A percentile compares a stretch with the other conserved stretches of the same genome.
Evolutionary conservation across 2,113 vertebrate genomes (phyloP).

Genomic region (Hippocampus comes): DNA sequence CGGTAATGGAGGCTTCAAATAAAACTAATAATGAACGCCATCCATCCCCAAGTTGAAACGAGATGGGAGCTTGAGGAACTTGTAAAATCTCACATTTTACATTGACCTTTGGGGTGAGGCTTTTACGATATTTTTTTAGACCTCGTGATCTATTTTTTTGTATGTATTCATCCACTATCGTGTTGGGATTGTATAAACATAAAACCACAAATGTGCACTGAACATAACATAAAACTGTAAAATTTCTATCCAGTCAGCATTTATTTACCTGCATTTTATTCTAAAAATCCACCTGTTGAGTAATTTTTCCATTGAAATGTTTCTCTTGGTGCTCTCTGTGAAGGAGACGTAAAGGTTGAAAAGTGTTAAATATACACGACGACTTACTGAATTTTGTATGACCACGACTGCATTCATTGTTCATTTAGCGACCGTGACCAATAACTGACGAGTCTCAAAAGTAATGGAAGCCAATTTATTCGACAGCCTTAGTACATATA

Average conservation of each 20-base stretch:
- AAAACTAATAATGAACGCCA: background rate
- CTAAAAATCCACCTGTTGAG: too few relatives aligned
- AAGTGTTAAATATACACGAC: too few relatives aligned
- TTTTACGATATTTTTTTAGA: background rate
- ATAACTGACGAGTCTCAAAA: constrained; percentile 27
- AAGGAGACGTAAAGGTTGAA: too few relatives aligned
- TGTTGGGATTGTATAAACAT: too few relatives aligned
- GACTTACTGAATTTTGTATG: background rate
- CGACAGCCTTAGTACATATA: constrained; percentile 75
- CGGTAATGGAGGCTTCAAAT: background rate
- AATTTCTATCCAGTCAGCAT: too few relatives aligned
- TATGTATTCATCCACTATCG: too few relatives aligned
- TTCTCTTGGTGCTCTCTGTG: too few relatives aligned
- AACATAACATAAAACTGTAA: too few relatives aligned
- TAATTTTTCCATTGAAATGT: too few relatives aligned
- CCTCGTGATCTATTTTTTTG: background rate
- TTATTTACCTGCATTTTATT: too few relatives aligned
- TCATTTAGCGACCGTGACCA: background rate
- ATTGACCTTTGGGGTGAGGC: background rate
- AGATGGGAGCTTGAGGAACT: background rate
- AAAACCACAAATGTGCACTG: too few relatives aligned
- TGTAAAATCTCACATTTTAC: background rate
- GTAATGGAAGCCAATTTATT: constrained; percentile 85
- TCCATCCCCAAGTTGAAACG: background rate
- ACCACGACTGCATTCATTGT: background rate